Evolutionary conservation across 92 coral and sea anemone genomes (phyloP).

Genomic region (Muricea muricata): DNA sequence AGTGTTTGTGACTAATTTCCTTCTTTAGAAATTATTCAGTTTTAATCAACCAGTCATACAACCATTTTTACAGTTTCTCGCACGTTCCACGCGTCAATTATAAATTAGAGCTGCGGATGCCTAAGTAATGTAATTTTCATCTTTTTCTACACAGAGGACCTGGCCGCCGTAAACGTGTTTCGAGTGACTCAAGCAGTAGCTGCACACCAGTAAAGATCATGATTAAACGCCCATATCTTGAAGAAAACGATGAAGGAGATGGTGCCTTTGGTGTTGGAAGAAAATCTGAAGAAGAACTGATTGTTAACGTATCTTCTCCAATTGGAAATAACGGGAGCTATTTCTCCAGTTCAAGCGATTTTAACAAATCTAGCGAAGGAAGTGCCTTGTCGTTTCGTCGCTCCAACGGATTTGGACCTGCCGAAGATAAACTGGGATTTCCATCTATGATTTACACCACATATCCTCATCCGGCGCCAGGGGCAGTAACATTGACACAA

Average conservation of each 20-base stretch:
- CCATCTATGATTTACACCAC: constrained; percentile 47
- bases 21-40: too few relatives aligned
- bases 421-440: constrained; percentile 40
- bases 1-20: too few relatives aligned
- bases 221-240: constrained; percentile 47
- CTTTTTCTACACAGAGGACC: constrained; percentile 20
- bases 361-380: not conserved
- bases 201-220: constrained; percentile 34
- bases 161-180: constrained; percentile 37
- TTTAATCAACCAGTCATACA: too few relatives aligned
- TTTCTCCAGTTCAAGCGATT: constrained; percentile 13
- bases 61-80: too few relatives aligned
- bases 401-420: constrained; percentile 19
- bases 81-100: too few relatives aligned
- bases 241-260: constrained; percentile 29
- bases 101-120: too few relatives aligned
- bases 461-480: constrained; percentile 30
- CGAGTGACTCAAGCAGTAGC: constrained; percentile 12
- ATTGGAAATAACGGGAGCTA: constrained; percentile 6
- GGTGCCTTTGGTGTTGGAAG: constrained; percentile 7
- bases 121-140: not conserved
- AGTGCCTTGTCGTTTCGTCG: constrained; percentile 8
- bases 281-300: constrained; percentile 38
- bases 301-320: constrained; percentile 43
- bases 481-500: constrained; percentile 21